Evolutionary conservation across 2,797 vertebrate species (phyloP).

Genomic region (Lophotriccus pileatus): DNA sequence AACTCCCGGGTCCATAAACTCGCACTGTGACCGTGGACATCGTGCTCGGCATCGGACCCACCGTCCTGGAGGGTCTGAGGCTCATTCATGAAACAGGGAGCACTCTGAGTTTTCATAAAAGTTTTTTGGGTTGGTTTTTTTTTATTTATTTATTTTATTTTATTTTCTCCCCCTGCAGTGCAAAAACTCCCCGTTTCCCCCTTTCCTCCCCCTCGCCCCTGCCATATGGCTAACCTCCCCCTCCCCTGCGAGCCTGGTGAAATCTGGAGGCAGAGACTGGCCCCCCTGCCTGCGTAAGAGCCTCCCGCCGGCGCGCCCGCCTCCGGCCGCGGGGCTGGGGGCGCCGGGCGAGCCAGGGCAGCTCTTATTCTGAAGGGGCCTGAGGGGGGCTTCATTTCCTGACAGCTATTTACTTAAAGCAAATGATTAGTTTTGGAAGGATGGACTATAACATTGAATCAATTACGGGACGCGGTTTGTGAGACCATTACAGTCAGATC

Average conservation of each 20-base stretch:
- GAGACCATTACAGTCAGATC: constrained; percentile 82
- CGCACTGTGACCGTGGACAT: not conserved
- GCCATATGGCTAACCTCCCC: constrained; percentile 70
- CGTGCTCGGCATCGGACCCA: not conserved
- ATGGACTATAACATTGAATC: constrained; percentile 93
- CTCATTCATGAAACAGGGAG: constrained; percentile 52
- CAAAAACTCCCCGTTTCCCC: constrained; percentile 9
- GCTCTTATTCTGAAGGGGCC: constrained; percentile 88
- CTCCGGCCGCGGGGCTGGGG: constrained; percentile 50
- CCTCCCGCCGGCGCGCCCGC: constrained; percentile 26
- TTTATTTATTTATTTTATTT: not conserved
- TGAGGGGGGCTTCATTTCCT: constrained; percentile 85
- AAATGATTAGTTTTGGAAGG: constrained; percentile 93
- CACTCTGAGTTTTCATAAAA: constrained; percentile 53
- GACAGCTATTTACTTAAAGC: constrained; percentile 95
- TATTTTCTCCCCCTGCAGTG: constrained; percentile 10
- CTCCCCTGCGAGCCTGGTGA: constrained; percentile 64
- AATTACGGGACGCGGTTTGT: constrained; percentile 88
- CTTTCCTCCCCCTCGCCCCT: constrained; percentile 42
- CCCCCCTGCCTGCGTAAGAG: constrained; percentile 77
- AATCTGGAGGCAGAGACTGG: constrained; percentile 66
- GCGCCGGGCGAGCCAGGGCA: constrained; percentile 1
- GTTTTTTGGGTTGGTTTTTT: not conserved
- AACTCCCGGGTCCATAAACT: not conserved
- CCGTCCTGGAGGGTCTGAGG: not conserved